These are phyloP conservation scores for Neoniphon sammara DNA, from an alignment of 2,797 vertebrate genomes.

Conservation along the genomic window DNA sequence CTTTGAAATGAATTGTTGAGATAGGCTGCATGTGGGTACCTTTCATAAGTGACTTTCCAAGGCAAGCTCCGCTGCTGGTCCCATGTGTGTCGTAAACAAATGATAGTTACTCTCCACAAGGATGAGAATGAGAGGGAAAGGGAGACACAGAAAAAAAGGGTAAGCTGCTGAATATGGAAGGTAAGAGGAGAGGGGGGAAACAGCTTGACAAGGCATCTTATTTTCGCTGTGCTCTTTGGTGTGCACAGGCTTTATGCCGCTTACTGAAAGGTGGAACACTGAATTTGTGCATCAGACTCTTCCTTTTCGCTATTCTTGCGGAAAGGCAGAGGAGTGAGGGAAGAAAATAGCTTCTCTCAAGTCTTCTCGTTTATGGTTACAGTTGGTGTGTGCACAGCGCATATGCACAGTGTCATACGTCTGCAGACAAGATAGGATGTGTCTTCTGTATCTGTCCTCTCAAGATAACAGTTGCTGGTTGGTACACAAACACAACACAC, in stretches of 20 bases:
- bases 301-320: conserved; percentile 42
- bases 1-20: conserved; percentile 55
- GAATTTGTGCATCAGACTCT: conserved; percentile 62
- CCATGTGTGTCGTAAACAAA: conserved; percentile 68
- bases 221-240: conserved; percentile 65
- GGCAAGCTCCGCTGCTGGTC: conserved; percentile 48
- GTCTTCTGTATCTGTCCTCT: conserved; percentile 16
- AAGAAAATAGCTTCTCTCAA: conserved; percentile 45
- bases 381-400: conserved; percentile 47
- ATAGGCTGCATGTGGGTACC: conserved; percentile 45
- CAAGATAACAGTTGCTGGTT: neutral
- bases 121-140: conserved; percentile 34
- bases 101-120: conserved; percentile 47
- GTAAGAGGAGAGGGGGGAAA: conserved; percentile 52
- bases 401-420: conserved; percentile 30
- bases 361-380: conserved; percentile 56
- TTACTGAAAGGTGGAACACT: conserved; percentile 61
- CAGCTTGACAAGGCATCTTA: conserved; percentile 72
- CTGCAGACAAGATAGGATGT: conserved; percentile 35
- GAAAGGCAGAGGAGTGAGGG: conserved; percentile 48
- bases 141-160: conserved; percentile 53
- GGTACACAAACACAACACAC: neutral
- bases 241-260: conserved; percentile 64
- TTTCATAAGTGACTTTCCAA: conserved; percentile 64
- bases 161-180: conserved; percentile 47